Base-by-base conservation (phyloP, 2,888 invertebrate genomes). In the Calameuta pallipes region DNA sequence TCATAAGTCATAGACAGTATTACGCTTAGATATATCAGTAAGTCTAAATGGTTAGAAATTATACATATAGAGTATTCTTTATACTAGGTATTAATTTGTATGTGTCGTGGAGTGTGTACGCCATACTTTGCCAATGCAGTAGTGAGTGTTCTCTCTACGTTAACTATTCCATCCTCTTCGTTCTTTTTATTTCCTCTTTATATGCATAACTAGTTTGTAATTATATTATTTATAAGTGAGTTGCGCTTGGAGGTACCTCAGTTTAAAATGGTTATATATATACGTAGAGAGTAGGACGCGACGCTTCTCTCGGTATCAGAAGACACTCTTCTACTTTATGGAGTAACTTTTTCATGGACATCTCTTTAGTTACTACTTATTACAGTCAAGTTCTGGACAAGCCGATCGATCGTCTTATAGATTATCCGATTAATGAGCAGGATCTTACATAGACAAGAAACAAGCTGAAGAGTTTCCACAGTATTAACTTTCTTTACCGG, bases 151-250 rank as follows among this genome's bases (percentile, higher is more conserved):
- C 74, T 69, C 75, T 70, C 41, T 83, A 77, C 79, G 77, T 80
- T 80, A 56, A 23, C 79, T 77, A 78, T 76, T 79, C 74, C 77
- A 77, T 75, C 41, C 71, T 69, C 78, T 75, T 77, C 75, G 80
- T 79, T 81, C 83, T 74, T 80, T 83, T 83, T 84, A 75, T 83
- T 23, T 56, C 9, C 56, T 56, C 56, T 86, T 82, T 84, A 82
- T 85, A 84, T 84, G 87, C 87, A 85, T 89, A 88, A 88, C 88
- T 87, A 85, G 82, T 86, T 85, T 80, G 82, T 87, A 83, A 85
- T 87, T 87, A 85, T 86, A 83, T 87, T 85, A 89, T 88, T 88
- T 86, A 83, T 87, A 87, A 86, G 89, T 87, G 85, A 86, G 85
- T 87, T 88, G 87, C 88, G 89, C 89, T 87, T 85, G 87, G 87